Conservation (phyloP, 2,113 vertebrate species). For the Cnemophilus loriae region DNA sequence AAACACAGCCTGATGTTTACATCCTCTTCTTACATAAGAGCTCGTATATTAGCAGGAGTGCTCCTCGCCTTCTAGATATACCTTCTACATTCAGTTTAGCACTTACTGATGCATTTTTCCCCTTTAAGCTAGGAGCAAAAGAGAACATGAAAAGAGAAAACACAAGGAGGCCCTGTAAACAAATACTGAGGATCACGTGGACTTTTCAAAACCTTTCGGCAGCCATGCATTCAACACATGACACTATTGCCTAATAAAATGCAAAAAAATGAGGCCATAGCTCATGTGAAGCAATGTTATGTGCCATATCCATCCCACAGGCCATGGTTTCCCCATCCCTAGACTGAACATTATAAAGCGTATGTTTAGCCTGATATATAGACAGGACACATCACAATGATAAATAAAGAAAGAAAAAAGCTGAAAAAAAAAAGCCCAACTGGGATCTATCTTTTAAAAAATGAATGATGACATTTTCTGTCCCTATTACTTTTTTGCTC, state of each 20-base stretch:
- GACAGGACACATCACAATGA: background rate
- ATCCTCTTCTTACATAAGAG: background rate
- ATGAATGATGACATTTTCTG: background rate
- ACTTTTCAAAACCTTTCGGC: background rate
- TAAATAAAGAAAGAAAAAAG: background rate
- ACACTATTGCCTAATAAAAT: background rate
- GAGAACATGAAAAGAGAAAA: background rate
- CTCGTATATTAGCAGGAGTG: background rate
- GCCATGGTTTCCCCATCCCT: background rate
- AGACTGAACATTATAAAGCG: background rate
- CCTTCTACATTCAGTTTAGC: background rate
- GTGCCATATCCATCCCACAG: background rate
- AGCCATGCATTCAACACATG: background rate
- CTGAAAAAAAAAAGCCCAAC: fast-evolving
- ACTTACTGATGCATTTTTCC: background rate
- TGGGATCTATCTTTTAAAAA: background rate
- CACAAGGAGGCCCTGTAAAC: background rate
- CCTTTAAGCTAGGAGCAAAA: background rate
- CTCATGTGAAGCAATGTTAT: background rate
- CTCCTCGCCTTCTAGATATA: background rate
- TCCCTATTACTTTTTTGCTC: background rate
- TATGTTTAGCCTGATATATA: background rate
- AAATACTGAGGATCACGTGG: background rate
- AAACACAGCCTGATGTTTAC: background rate
- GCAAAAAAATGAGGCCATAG: background rate